Evolutionary conservation across 35 echinoderm and acorn worm genomes (phyloP).

Genomic region (Ophioderma brevispina): DNA sequence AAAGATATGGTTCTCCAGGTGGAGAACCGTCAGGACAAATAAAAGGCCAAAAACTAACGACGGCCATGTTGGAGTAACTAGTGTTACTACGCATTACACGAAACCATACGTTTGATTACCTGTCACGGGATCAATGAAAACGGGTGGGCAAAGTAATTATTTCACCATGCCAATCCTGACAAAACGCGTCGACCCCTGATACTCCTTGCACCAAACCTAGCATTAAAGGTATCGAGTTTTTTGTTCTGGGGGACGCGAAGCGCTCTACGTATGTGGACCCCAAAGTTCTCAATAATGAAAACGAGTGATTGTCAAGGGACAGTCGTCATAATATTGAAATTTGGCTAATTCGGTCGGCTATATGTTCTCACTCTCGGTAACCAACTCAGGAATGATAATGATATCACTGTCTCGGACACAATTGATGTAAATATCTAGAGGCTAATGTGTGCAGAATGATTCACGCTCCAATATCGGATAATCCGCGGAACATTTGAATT

Average conservation of each 20-base stretch:
- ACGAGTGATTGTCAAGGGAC: conserved; percentile 18
- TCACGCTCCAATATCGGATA: conserved; percentile 11
- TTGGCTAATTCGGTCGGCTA: conserved; percentile 38
- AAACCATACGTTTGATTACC: conserved; percentile 10
- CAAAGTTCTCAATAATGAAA: conserved; percentile 20
- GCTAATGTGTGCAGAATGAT: conserved; percentile 21
- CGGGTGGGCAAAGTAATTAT: conserved; percentile 47
- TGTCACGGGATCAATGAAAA: background rate
- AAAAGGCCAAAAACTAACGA: conserved; percentile 40
- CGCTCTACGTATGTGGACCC: conserved; percentile 46
- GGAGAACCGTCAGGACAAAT: conserved; percentile 13
- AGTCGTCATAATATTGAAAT: conserved; percentile 32
- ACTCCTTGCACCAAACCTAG: conserved; percentile 43
- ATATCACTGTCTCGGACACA: conserved; percentile 26
- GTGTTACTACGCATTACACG: background rate
- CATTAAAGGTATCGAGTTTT: conserved; percentile 19
- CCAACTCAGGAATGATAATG: background rate
- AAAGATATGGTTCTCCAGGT: conserved; percentile 6
- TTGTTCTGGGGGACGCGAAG: conserved; percentile 33
- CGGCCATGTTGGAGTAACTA: conserved; percentile 30
- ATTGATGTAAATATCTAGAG: background rate
- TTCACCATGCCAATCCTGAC: conserved; percentile 33
- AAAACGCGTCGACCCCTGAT: conserved; percentile 33
- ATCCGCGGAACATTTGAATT: conserved; percentile 32
- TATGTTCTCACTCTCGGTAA: background rate